Conservation (phyloP, 2,113 vertebrate species). For the Clarias batrachus region DNA sequence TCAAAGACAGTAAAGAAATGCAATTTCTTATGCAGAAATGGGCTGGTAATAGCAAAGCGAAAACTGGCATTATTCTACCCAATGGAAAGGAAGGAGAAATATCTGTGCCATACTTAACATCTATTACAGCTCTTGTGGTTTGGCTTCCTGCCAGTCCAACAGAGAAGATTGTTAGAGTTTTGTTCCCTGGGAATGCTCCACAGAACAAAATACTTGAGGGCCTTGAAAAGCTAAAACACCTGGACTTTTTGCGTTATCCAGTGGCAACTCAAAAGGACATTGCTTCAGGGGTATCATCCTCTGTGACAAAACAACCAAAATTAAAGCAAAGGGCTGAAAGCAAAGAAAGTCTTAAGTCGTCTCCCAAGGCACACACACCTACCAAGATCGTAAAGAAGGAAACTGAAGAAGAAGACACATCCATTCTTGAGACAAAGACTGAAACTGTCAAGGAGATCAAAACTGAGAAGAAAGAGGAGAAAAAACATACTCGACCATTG, state of each 20-base stretch:
- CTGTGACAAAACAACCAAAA: slow-evolving; percentile 87
- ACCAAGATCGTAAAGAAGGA: slow-evolving; percentile 84
- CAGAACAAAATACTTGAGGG: slow-evolving; percentile 98
- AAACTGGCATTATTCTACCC: slow-evolving; percentile 91
- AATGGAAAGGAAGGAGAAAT: slow-evolving; percentile 96
- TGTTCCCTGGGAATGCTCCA: slow-evolving; percentile 97
- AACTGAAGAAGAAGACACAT: slow-evolving; percentile 75
- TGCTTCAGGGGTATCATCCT: slow-evolving; percentile 78
- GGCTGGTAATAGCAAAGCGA: slow-evolving; percentile 97
- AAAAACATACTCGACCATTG: slow-evolving; percentile 75
- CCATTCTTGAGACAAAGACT: slow-evolving; percentile 77
- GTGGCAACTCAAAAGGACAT: slow-evolving; percentile 93
- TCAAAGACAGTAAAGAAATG: slow-evolving; percentile 98
- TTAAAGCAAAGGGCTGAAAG: slow-evolving; percentile 94
- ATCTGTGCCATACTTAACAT: slow-evolving; percentile 96
- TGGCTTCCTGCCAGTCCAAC: slow-evolving; percentile 92
- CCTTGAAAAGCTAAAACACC: slow-evolving; percentile 92
- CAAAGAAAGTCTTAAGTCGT: slow-evolving; percentile 94
- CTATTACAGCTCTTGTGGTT: slow-evolving; percentile 92
- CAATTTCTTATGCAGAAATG: slow-evolving; percentile 99
- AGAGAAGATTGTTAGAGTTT: slow-evolving; percentile 93
- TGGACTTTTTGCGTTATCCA: slow-evolving; percentile 93
- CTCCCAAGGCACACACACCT: slow-evolving; percentile 75
- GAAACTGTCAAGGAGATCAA: slow-evolving; percentile 84
- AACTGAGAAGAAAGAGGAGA: slow-evolving; percentile 78